Evolutionary conservation across 2,113 vertebrate species (phyloP), one percentile per base, ranked within the genome.

Genomic region (Nymphicus hollandicus): DNA sequence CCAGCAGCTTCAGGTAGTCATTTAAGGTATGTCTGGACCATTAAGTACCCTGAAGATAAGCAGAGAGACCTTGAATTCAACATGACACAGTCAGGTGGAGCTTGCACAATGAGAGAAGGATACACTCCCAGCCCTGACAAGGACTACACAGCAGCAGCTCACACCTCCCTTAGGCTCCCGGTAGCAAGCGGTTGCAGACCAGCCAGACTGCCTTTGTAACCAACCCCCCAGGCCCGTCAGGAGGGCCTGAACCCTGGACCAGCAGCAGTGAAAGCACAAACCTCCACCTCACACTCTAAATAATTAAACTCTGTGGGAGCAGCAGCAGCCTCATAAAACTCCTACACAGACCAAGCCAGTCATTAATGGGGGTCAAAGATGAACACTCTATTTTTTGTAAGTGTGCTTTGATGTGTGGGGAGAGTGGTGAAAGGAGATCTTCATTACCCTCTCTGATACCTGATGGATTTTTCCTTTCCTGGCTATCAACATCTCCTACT

Each of bases 271-370:
- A 96, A 94, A 91, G 91, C 73, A 82, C 86, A 78, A 92, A 79
- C 92, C 77, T 92, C 88, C 68, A 79, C 92, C 90, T 93, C 95
- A 52, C 2, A 4, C 77, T 78, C 92, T 93, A 95, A 96, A 96
- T 96, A 96, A 97, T 95, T 96, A 96, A 97, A 96, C 88, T 93
- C 96, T 78, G 81, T 93, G 95, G 93, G 95, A 97, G 91, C 95
- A 94, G 88, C 86, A 94, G 83, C 86, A 95, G 73, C 84, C 92
- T 96, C 76, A 66, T 94, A 95, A 96, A 94, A 88, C 92, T 87
- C 95, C 94, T 84, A 92, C 78, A 72, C 89, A 95, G 86, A 93
- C 93, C 81, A 85, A 94, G 85, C 65, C 72, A 93, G 90, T 91
- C 95, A 94, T 95, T 96, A 96, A 96, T 82, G 95, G 86, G 83